Evolutionary conservation across 2,888 invertebrate species (phyloP), one percentile per base, ranked within the genome.

Genomic region (Tethea ocularis): DNA sequence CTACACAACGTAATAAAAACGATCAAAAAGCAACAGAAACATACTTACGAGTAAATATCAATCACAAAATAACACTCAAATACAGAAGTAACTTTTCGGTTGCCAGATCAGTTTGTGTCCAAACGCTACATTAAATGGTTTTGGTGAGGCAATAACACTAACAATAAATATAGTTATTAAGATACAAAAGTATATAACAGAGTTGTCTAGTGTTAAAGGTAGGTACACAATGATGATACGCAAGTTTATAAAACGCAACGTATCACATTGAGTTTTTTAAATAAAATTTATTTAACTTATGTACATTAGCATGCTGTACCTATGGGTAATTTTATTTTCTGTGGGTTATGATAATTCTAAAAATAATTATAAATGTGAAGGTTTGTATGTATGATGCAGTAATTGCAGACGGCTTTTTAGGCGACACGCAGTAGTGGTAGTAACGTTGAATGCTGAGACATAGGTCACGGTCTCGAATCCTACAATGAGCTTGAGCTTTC

Each of bases 111-210:
- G 70, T 62, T 61, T 63, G 67, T 66, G 67, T 66, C 58, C 58
- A 60, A 70, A 69, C 64, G 61, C 59, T 60, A 69, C 67, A 71
- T 73, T 72, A 69, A 74, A 74, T 71, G 71, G 68, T 68, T 61
- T 7, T 46, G 46, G 17, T 53, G 58, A 58, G 62, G 66, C 59
- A 61, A 67, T 63, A 72, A 70, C 62, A 63, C 72, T 78, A 75
- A 72, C 66, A 75, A 68, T 72, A 77, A 79, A 78, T 75, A 74
- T 59, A 67, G 63, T 74, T 72, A 75, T 74, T 72, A 71, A 67
- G 73, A 68, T 66, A 69, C 69, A 61, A 69, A 69, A 73, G 71
- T 66, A 65, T 58, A 62, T 61, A 15, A 62, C 61, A n/a, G n/a
- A 46, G 20, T 46, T 46, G 46, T 10, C 46, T 46, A 46, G 46